Evolutionary conservation across 2,797 vertebrate species (phyloP).

Genomic region (Aulostomus chinensis): DNA sequence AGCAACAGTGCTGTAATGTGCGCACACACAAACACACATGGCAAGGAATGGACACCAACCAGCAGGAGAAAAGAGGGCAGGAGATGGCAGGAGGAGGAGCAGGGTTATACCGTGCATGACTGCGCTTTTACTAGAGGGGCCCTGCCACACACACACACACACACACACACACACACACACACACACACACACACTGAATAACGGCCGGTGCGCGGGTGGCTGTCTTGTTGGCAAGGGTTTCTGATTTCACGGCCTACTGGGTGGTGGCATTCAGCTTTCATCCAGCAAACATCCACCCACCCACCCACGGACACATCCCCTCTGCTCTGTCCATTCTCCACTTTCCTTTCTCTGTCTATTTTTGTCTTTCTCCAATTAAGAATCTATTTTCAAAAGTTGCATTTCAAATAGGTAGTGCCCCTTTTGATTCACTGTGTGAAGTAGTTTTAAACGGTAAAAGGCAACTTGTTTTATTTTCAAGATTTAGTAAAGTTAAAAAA

Average conservation of each 20-base stretch:
- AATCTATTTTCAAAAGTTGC: no score
- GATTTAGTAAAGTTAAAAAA: no score
- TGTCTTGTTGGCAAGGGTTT: slow-evolving; percentile 74
- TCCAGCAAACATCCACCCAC: slow-evolving; percentile 63
- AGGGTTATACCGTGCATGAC: slow-evolving; percentile 73
- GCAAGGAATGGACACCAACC: slow-evolving; percentile 14
- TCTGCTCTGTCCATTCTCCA: slow-evolving; percentile 32
- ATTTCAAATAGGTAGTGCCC: no score
- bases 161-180: slow-evolving; percentile 46
- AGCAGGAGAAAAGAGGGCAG: slow-evolving; percentile 36
- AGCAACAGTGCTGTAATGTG: slow-evolving; percentile 11
- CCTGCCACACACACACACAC: slow-evolving; percentile 36
- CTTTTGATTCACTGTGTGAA: no score
- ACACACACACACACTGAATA: slow-evolving; percentile 33
- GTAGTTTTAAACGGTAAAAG: no score
- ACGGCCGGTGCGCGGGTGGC: slow-evolving; percentile 72
- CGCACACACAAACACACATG: slow-evolving; percentile 2
- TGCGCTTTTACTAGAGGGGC: slow-evolving; percentile 66
- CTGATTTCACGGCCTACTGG: slow-evolving; percentile 78
- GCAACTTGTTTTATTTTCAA: no score
- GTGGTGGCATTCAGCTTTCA: slow-evolving; percentile 71
- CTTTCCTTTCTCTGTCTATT: no score
- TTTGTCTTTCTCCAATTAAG: no score
- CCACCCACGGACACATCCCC: slow-evolving; percentile 35
- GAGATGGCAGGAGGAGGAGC: slow-evolving; percentile 65